Base-by-base conservation (phyloP, 2,888 invertebrate genomes). In the Yponomeuta cagnagella region DNA sequence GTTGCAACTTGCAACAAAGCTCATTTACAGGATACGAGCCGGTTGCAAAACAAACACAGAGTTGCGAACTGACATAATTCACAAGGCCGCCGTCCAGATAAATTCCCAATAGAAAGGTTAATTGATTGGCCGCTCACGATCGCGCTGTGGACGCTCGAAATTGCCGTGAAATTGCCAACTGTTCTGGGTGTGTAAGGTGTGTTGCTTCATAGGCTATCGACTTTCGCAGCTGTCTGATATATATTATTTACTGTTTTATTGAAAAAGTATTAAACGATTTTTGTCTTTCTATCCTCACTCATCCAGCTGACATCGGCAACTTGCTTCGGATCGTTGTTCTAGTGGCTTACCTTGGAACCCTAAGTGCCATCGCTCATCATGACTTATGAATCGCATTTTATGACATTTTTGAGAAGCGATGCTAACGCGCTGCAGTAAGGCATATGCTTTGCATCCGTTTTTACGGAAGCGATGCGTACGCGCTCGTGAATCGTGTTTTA, bases 31-130 rank as follows among this genome's bases (percentile, higher is more conserved):
- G 15, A 15, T 3, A 12, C 31, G 4, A 30, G 2, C 64, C 30
- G 64, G 64, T 58, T 74, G 71, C 72, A 72, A 77, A 77, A 79
- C 76, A 79, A 80, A 77, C 80, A 78, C 78, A 76, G 72, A 73
- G 76, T 48, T 15, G 48, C 68, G 10, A 23, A 68, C 68, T 23
- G 23, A 68, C 68, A 68, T 68, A 68, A 68, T 68, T 68, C 48
- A 43, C 68, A 68, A 68, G 68, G 68, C 68, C 68, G 68, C 68
- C 68, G 48, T 23, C 37, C n/a, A 4, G 65, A 65, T 48, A 68
- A 68, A 48, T 68, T 43, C 68, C 37, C 68, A 68, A 68, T 68
- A 48, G 68, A 68, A 68, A 68, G 68, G 68, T 68, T 68, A 68
- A 68, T 68, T 43, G 68, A 68, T 43, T 48, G 48, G 33, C 68